Evolutionary conservation across 2,113 vertebrate genomes (phyloP).

Genomic region (Zosterops borbonicus): DNA sequence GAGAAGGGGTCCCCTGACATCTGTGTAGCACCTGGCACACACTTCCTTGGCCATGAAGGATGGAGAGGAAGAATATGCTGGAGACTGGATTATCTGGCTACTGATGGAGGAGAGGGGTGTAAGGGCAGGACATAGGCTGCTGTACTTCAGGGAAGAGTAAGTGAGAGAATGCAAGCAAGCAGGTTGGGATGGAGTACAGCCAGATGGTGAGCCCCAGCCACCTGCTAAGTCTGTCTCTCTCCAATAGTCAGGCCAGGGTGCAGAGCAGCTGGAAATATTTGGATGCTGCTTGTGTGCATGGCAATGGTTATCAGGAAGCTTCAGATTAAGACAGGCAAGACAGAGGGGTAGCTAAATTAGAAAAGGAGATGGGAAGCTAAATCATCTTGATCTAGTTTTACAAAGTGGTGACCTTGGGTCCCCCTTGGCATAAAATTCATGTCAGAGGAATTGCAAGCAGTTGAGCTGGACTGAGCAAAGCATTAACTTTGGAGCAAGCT

Average conservation of each 20-base stretch:
- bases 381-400: background rate
- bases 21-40: background rate
- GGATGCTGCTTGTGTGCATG: background rate
- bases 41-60: background rate
- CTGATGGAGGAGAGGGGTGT: background rate
- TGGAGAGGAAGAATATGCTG: background rate
- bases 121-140: background rate
- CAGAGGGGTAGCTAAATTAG: background rate
- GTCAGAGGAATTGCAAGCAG: background rate
- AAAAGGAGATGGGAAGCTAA: background rate
- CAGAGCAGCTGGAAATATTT: background rate
- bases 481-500: background rate
- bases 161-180: background rate
- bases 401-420: background rate
- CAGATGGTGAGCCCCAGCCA: background rate
- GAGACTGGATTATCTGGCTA: background rate
- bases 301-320: background rate
- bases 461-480: background rate
- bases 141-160: background rate
- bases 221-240: background rate
- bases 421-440: background rate
- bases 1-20: background rate
- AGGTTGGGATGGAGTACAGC: background rate
- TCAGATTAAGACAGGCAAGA: background rate
- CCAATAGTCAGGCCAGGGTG: background rate